These are phyloP conservation scores for Aplodontia rufa DNA, from an alignment of 2,113 vertebrate genomes.

Conservation along the genomic window DNA sequence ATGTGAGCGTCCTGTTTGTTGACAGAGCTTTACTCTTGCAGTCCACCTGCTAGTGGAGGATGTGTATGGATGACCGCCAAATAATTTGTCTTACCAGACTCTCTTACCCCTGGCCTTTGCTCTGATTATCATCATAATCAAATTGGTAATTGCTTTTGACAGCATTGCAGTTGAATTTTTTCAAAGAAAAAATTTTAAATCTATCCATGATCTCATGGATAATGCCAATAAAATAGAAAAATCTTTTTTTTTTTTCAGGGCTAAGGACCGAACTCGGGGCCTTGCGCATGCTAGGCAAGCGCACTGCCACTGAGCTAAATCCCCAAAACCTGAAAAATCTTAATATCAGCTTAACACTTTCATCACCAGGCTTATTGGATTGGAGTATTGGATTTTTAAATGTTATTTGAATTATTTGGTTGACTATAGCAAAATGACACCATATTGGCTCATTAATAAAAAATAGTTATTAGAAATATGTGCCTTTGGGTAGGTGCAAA, in stretches of 20 bases:
- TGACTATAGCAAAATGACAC: conserved; percentile 55
- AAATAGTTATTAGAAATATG: conserved; percentile 28
- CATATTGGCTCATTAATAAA: conserved; percentile 60
- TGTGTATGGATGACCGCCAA: not conserved
- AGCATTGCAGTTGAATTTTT: not conserved
- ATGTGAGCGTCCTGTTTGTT: not conserved
- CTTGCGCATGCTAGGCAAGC: too few relatives aligned
- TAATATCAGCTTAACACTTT: not conserved
- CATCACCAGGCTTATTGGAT: not conserved
- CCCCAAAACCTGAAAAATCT: too few relatives aligned
- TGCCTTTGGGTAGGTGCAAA: conserved; percentile 11
- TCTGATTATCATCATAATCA: not conserved
- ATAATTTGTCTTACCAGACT: not conserved
- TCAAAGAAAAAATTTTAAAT: not conserved
- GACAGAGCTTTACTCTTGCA: not conserved
- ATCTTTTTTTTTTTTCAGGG: too few relatives aligned
- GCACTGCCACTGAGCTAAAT: too few relatives aligned
- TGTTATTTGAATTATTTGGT: conserved; percentile 40
- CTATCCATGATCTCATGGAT: conserved; percentile 3
- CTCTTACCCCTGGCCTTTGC: not conserved
- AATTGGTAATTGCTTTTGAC: not conserved
- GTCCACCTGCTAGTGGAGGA: not conserved
- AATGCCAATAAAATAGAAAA: conserved; percentile 53
- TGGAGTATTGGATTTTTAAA: conserved; percentile 29
- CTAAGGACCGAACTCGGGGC: too few relatives aligned